Evolutionary conservation across 2,113 vertebrate genomes (phyloP).

Genomic region (Barnardius zonarius): DNA sequence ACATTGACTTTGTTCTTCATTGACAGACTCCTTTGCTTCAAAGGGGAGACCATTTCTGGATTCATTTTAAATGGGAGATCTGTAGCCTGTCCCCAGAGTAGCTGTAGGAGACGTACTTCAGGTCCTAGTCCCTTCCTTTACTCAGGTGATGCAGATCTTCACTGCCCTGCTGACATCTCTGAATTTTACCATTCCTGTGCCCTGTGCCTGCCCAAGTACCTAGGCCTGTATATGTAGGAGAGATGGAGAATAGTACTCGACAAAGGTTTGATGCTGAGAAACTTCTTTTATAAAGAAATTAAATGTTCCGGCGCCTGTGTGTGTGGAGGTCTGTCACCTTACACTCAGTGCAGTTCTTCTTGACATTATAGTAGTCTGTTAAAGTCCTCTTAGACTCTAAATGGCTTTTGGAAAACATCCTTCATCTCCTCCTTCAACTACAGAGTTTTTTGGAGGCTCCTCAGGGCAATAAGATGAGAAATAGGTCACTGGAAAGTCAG

Average conservation of each 20-base stretch:
- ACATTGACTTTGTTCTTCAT: not conserved
- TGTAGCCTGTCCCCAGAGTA: not conserved
- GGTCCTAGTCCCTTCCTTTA: not conserved
- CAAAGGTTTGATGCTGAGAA: not conserved
- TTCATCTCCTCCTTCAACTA: not conserved
- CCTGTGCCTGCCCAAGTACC: accelerated
- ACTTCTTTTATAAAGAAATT: not conserved
- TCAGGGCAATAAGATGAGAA: not conserved
- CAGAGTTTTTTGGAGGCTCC: not conserved
- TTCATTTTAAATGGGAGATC: not conserved
- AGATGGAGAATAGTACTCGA: not conserved
- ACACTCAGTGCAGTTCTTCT: not conserved
- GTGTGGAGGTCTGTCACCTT: not conserved
- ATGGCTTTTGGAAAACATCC: not conserved
- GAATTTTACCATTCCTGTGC: not conserved
- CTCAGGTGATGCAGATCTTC: not conserved
- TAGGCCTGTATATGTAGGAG: not conserved
- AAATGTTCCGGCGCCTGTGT: not conserved
- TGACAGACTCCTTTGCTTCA: not conserved
- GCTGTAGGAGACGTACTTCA: not conserved
- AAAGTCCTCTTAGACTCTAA: not conserved
- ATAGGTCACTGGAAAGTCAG: not conserved
- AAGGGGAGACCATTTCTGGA: not conserved
- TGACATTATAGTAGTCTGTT: not conserved
- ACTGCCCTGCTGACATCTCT: not conserved